Percentiles rank a stretch among this genome's conserved stretches.
Conservation (phyloP, 2,888 invertebrate genomes). For the Malthinus flaveolus region DNA sequence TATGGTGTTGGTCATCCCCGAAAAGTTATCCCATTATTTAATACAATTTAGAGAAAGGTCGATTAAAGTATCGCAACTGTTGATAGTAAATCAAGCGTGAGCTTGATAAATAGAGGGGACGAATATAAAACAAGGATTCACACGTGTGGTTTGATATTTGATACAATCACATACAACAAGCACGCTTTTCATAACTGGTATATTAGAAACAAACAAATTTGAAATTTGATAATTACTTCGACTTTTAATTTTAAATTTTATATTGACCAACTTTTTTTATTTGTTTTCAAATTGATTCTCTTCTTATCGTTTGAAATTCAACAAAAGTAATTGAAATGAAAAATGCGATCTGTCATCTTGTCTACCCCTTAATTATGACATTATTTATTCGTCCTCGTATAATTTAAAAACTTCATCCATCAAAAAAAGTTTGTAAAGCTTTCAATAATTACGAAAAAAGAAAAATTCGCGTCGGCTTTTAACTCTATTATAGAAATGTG, state of each 20-base stretch:
- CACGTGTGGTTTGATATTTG: slow-evolving; percentile 31
- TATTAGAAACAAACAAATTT: slow-evolving; percentile 39
- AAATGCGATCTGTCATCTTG: slow-evolving; percentile 43
- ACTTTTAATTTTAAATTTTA: slow-evolving; percentile 46
- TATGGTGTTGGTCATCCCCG: slow-evolving; percentile 1
- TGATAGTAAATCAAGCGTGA: slow-evolving; percentile 48
- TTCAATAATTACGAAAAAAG: slow-evolving; percentile 28
- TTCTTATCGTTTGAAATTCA: slow-evolving; percentile 44
- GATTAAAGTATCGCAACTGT: slow-evolving; percentile 39
- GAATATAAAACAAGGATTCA: slow-evolving; percentile 34
- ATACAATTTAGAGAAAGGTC: slow-evolving; percentile 22
- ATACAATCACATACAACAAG: slow-evolving; percentile 16
- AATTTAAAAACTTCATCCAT: slow-evolving; percentile 34
- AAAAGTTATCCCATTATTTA: slow-evolving; percentile 26
- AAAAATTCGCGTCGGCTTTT: background rate
- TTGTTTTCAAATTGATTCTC: slow-evolving; percentile 43
- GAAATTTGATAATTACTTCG: slow-evolving; percentile 42
- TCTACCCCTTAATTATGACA: slow-evolving; percentile 9
- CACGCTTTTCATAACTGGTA: slow-evolving; percentile 6
- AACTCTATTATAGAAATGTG: background rate
- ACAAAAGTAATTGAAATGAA: slow-evolving; percentile 47
- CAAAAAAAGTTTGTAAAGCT: slow-evolving; percentile 24
- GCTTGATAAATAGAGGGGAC: slow-evolving; percentile 41
- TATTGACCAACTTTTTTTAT: slow-evolving; percentile 42
- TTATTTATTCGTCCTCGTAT: slow-evolving; percentile 28